Evolutionary conservation across 2,113 vertebrate genomes (phyloP).

Genomic region (Daubentonia madagascariensis): DNA sequence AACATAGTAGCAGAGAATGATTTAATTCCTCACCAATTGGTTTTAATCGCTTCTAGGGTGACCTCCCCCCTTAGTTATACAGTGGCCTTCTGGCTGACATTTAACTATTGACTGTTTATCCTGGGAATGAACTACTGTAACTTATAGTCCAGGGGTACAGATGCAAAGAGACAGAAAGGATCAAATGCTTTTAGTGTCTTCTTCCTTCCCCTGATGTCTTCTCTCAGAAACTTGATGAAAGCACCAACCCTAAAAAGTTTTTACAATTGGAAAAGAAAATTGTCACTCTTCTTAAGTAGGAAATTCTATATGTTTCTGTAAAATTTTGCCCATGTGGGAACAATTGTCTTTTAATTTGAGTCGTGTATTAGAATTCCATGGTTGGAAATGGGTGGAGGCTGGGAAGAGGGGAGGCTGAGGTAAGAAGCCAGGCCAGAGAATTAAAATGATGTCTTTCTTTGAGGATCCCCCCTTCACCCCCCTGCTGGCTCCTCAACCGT

Average conservation of each 20-base stretch:
- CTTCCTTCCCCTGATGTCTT: neutral
- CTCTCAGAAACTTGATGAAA: neutral
- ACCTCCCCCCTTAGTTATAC: neutral
- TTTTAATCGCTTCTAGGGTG: neutral
- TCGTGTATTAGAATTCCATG: constrained; percentile 1
- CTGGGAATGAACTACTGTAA: neutral
- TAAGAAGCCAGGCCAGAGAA: constrained; percentile 29
- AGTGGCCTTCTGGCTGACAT: neutral
- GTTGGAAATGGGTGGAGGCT: neutral
- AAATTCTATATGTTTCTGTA: neutral
- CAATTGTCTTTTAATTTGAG: neutral
- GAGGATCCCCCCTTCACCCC: neutral
- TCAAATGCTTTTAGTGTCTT: neutral
- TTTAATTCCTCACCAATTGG: neutral
- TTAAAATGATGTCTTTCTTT: constrained; percentile 61
- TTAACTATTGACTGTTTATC: neutral
- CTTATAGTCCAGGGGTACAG: neutral
- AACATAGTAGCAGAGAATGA: neutral
- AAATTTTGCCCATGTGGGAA: neutral
- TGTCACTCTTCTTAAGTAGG: neutral
- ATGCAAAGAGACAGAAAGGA: neutral
- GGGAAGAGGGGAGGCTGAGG: neutral
- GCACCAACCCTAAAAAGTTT: neutral
- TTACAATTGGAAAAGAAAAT: neutral
- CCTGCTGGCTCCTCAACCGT: neutral